phyloP scores from a whole-genome alignment of 2,888 invertebrate species.

The Drosophila yooni region DNA sequence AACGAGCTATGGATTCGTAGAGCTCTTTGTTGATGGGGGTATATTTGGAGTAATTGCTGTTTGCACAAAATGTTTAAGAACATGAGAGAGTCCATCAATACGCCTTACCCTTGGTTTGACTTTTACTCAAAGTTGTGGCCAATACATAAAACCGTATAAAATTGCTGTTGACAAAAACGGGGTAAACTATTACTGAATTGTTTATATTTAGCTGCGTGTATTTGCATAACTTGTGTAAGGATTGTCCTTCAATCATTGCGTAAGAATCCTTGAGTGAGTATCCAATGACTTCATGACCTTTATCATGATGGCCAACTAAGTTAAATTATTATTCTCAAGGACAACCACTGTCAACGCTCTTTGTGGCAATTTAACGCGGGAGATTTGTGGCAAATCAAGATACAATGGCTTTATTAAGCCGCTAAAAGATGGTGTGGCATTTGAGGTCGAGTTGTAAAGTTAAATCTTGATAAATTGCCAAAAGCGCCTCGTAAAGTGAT shows the following conservation, averaged over 20 bases:
- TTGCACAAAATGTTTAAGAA: constrained; percentile 12
- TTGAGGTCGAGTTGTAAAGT: constrained; percentile 65
- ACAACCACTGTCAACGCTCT: constrained; percentile 16
- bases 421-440: constrained; percentile 25
- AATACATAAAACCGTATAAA: not conserved
- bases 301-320: not conserved
- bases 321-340: constrained; percentile 13
- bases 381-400: constrained; percentile 33
- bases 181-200: not conserved
- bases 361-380: not conserved
- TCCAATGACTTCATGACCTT: not conserved
- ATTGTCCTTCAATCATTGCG: not conserved
- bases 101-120: constrained; percentile 51
- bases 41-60: constrained; percentile 1
- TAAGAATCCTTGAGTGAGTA: not conserved
- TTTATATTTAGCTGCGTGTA: not conserved
- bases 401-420: constrained; percentile 47
- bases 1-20: constrained; percentile 4
- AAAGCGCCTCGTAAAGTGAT: constrained; percentile 69
- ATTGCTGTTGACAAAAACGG: not conserved
- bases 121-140: constrained; percentile 28
- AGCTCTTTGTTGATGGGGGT: not conserved
- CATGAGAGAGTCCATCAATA: constrained; percentile 2
- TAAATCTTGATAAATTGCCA: constrained; percentile 78
- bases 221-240: not conserved